These are phyloP conservation scores for Pterobdella sp. DNA, from an alignment of 2,888 invertebrate genomes.

Conservation along the genomic window DNA sequence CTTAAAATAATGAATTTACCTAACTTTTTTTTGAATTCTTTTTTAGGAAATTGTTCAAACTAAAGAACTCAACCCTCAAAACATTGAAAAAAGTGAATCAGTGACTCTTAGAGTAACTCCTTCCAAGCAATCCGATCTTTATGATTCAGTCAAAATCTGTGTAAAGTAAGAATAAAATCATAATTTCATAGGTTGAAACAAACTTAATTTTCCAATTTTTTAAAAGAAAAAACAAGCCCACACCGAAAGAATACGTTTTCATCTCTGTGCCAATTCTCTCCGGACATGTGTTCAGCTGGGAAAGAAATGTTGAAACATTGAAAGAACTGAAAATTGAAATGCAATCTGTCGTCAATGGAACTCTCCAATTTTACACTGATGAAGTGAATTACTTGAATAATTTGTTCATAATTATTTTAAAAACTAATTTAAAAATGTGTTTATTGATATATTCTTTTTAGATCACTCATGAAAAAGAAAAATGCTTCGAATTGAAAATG, in stretches of 20 bases:
- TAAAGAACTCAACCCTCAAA: not conserved
- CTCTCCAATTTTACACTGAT: not conserved
- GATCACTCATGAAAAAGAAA: not conserved
- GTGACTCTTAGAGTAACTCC: not conserved
- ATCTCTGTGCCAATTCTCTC: not conserved
- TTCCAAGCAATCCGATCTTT: not conserved
- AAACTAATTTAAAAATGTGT: no score
- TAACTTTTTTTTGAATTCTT: not conserved
- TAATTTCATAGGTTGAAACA: no score
- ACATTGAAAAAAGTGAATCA: not conserved
- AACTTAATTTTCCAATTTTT: no score
- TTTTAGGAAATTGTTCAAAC: not conserved
- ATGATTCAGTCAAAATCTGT: conserved; percentile 4
- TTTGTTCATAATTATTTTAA: not conserved
- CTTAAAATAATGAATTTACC: not conserved
- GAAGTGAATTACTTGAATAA: not conserved
- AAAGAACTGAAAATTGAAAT: not conserved
- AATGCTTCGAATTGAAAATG: not conserved
- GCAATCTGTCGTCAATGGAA: not conserved
- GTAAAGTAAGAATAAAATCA: not conserved
- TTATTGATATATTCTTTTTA: no score
- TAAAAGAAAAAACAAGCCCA: not conserved
- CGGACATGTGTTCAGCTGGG: conserved; percentile 7
- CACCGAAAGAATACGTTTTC: not conserved
- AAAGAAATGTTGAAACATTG: not conserved